Evolutionary conservation across 2,797 vertebrate species (phyloP), one percentile per base, ranked within the genome.

Genomic region (Xiphophorus birchmanni): DNA sequence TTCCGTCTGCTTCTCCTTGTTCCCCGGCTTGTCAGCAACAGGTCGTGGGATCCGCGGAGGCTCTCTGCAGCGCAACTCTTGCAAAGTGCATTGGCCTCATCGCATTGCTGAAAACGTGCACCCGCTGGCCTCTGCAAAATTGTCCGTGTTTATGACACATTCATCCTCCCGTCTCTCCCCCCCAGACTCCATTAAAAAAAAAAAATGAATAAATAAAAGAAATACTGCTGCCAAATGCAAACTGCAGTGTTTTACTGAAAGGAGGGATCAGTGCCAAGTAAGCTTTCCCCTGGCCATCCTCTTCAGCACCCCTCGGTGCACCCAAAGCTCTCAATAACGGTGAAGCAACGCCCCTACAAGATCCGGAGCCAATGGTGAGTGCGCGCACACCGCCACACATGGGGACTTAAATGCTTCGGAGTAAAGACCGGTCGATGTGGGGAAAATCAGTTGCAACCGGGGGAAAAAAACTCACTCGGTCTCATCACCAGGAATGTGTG

Each of bases 21-120:
- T 88, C 84, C 82, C 78, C 86, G 93, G 94, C 92, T 94, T 94
- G 95, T 97, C 96, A 97, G 95, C 91, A 93, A 92, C 96, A 95
- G 96, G 93, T 95, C 94, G 92, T 89, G 90, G 93, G 94, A 87
- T 94, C 92, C 84, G 92, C 90, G 92, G 92, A 93, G 91, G 86
- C 88, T 95, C 91, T 95, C 82, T 92, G 94, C 92, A 92, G 92
- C 93, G 88, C 93, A 87, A 93, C 75, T 93, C 93, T 89, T 87
- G 90, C 94, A 92, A 93, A 93, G 93, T 94, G 95, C 93, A 89
- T 88, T 89, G 92, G 91, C 94, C 86, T 96, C 96, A 96, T 96
- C 82, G 93, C 95, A 91, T 91, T 90, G 84, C 87, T 88, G 91
- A 87, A 88, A 45, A 40, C 87, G 76, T 85, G 88, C 93, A 87